A percentile compares a stretch with the other conserved stretches of the same genome.
Conservation (phyloP, 1,140 invertebrate genomes). For the Popillia japonica region DNA sequence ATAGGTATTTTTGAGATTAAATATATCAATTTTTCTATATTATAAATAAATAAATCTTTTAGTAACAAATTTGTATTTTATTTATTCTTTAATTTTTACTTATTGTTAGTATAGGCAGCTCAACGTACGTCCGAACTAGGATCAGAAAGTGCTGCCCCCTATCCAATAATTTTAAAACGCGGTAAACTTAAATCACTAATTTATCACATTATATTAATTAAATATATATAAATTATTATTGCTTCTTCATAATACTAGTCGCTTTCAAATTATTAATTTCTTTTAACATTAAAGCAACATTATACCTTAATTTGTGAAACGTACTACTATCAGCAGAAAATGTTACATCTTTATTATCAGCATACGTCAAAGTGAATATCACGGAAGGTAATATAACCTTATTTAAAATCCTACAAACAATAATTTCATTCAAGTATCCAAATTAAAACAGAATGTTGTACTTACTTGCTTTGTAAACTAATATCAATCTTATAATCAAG, state of each 20-base stretch:
- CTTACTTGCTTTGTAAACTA: conserved; percentile 27
- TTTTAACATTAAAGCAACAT: conserved; percentile 14
- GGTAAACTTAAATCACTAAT: background rate
- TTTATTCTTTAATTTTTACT: too few species aligned
- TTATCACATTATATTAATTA: background rate
- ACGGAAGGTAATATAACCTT: conserved; percentile 21
- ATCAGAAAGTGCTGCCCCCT: too few species aligned
- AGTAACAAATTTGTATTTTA: too few species aligned
- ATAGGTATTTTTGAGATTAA: too few species aligned
- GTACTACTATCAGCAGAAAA: background rate
- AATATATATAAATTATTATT: background rate
- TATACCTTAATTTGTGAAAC: conserved; percentile 17
- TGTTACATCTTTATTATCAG: background rate
- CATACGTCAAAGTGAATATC: conserved; percentile 3
- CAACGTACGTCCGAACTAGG: too few species aligned
- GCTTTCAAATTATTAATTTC: conserved; percentile 11
- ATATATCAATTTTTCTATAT: too few species aligned
- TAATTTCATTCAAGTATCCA: background rate
- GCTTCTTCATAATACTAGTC: conserved; percentile 22
- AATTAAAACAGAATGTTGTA: background rate
- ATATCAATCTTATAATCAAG: conserved; percentile 17
- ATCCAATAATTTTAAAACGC: too few species aligned
- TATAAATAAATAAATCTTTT: too few species aligned
- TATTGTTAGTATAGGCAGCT: too few species aligned
- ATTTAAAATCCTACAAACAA: background rate